phyloP scores from a whole-genome alignment of 2,888 invertebrate genomes.

The Oxycera nigricornis region DNA sequence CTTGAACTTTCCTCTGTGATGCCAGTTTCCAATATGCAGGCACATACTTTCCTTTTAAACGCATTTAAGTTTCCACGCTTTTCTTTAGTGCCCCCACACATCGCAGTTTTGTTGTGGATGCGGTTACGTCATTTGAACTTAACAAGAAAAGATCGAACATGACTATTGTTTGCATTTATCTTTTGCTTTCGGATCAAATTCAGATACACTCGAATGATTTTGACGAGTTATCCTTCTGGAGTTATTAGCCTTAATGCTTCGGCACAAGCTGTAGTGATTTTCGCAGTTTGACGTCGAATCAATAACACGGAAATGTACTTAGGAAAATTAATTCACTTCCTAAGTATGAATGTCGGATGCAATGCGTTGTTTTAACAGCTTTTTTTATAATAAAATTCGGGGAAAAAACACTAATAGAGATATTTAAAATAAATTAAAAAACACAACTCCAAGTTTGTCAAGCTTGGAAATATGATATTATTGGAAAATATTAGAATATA shows the following conservation, averaged over 20 bases:
- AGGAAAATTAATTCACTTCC: too few species aligned
- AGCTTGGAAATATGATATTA: too few species aligned
- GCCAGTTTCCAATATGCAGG: not conserved
- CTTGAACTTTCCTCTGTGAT: not conserved
- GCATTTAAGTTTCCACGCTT: not conserved
- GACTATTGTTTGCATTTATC: too few species aligned
- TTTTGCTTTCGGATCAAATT: not conserved
- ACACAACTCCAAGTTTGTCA: too few species aligned
- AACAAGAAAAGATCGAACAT: not conserved
- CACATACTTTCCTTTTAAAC: not conserved
- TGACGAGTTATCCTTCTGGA: not conserved
- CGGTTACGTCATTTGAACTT: not conserved
- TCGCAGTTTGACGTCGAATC: not conserved
- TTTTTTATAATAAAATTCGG: too few species aligned
- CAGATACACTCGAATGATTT: not conserved
- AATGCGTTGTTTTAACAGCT: too few species aligned
- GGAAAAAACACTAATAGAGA: too few species aligned
- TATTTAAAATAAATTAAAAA: too few species aligned
- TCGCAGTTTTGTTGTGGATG: not conserved
- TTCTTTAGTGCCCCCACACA: not conserved
- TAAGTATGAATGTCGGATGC: too few species aligned
- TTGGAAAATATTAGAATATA: too few species aligned
- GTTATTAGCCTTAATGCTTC: not conserved
- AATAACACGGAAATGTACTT: too few species aligned
- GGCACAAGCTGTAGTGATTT: not conserved